Percentiles rank a stretch among this genome's conserved stretches.
These are phyloP conservation scores for Labeo calbasu DNA, from an alignment of 2,797 vertebrate species.

Conservation along the genomic window DNA sequence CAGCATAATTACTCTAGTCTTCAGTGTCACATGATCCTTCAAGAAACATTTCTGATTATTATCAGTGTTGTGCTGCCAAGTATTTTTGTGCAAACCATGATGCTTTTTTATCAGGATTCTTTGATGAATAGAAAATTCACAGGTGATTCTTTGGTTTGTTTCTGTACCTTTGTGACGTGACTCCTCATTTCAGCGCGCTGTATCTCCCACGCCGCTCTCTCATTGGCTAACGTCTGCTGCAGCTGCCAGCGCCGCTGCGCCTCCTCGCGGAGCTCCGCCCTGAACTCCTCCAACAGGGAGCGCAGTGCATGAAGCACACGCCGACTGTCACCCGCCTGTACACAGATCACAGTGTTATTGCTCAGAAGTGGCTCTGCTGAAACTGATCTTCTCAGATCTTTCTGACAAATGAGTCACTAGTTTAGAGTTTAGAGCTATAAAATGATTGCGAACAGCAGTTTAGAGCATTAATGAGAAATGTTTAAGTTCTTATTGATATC, in stretches of 20 bases:
- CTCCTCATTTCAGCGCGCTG: constrained; percentile 89
- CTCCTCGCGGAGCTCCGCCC: constrained; percentile 87
- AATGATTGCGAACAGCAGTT: background rate
- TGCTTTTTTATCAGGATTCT: background rate
- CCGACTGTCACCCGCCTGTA: constrained; percentile 86
- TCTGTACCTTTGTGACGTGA: constrained; percentile 86
- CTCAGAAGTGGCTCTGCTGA: background rate
- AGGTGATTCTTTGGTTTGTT: constrained; percentile 12
- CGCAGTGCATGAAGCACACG: constrained; percentile 86
- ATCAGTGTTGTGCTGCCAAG: background rate
- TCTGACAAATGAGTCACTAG: background rate
- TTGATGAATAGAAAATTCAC: background rate
- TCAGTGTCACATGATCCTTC: background rate
- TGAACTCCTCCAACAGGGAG: constrained; percentile 90
- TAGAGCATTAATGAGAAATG: background rate
- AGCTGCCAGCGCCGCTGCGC: constrained; percentile 82
- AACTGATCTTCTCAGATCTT: background rate
- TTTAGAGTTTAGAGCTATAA: background rate
- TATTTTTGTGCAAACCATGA: background rate
- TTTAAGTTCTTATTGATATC: too few relatives aligned
- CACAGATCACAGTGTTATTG: background rate
- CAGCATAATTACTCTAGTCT: background rate
- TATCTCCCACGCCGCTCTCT: constrained; percentile 94
- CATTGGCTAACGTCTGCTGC: constrained; percentile 88
- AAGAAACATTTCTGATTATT: background rate